These are phyloP conservation scores for Rhagonycha fulva DNA, from an alignment of 2,888 invertebrate species.

Conservation along the genomic window DNA sequence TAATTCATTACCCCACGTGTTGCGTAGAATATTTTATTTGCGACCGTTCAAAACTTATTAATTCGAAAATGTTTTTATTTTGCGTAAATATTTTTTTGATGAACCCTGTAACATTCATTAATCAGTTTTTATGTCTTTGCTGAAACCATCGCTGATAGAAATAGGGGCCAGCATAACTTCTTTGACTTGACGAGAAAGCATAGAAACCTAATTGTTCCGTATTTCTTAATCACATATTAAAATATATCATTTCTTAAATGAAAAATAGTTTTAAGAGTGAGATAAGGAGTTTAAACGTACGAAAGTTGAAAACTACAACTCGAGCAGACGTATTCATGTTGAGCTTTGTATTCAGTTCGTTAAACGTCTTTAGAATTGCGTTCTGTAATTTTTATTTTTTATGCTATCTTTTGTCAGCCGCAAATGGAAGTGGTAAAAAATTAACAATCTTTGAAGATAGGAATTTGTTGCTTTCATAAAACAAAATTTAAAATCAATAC, in stretches of 20 bases:
- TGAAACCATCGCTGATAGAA: background rate
- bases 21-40: too few species aligned
- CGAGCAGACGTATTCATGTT: slow-evolving; percentile 7
- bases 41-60: too few species aligned
- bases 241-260: background rate
- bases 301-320: slow-evolving; percentile 9
- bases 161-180: background rate
- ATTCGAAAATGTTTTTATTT: too few species aligned
- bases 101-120: background rate
- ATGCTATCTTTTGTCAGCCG: slow-evolving; percentile 21
- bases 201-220: background rate
- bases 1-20: too few species aligned
- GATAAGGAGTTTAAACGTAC: slow-evolving; percentile 5
- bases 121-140: background rate
- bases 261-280: slow-evolving; percentile 3
- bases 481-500: background rate
- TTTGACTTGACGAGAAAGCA: background rate
- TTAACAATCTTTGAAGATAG: background rate
- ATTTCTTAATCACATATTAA: background rate
- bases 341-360: slow-evolving; percentile 32
- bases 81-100: too few species aligned
- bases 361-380: slow-evolving; percentile 23
- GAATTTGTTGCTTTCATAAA: background rate
- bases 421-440: background rate
- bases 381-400: slow-evolving; percentile 26